Evolutionary conservation across 2,888 invertebrate species (phyloP).

Genomic region (Copidosoma aretas): DNA sequence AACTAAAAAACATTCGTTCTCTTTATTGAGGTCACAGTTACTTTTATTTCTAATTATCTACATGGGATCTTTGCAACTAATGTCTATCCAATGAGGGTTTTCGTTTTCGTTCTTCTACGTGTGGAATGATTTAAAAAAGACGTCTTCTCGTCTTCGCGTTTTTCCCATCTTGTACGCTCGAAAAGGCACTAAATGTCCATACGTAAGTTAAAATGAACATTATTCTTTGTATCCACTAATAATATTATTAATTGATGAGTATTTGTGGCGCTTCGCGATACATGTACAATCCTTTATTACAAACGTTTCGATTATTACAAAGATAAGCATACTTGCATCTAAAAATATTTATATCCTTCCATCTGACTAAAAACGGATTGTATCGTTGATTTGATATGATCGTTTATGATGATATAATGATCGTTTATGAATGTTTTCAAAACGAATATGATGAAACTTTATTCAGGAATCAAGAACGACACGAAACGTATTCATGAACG

Average conservation of each 20-base stretch:
- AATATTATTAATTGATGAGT: slow-evolving; percentile 23
- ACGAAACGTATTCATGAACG: no score
- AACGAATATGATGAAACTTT: no score
- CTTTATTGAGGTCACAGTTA: slow-evolving; percentile 9
- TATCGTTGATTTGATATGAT: neutral
- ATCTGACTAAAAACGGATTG: slow-evolving; percentile 7
- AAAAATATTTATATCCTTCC: slow-evolving; percentile 17
- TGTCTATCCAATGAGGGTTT: slow-evolving; percentile 11
- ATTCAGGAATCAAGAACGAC: no score
- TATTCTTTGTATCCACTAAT: neutral
- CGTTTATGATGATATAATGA: neutral
- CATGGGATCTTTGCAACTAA: slow-evolving; percentile 13
- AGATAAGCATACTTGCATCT: slow-evolving; percentile 16
- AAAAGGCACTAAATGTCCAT: slow-evolving; percentile 37
- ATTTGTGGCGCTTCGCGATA: slow-evolving; percentile 26
- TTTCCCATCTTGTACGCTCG: slow-evolving; percentile 11
- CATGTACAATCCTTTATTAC: slow-evolving; percentile 18
- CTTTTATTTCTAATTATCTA: slow-evolving; percentile 13
- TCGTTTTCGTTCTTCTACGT: slow-evolving; percentile 12
- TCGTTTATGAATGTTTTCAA: neutral
- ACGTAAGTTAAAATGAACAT: slow-evolving; percentile 28
- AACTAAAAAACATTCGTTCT: slow-evolving; percentile 26
- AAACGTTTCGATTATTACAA: slow-evolving; percentile 22
- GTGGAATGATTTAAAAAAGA: slow-evolving; percentile 13
- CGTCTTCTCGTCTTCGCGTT: slow-evolving; percentile 4